Base-by-base conservation (phyloP, 2,113 vertebrate genomes). In the Pomatorhinus ruficollis region DNA sequence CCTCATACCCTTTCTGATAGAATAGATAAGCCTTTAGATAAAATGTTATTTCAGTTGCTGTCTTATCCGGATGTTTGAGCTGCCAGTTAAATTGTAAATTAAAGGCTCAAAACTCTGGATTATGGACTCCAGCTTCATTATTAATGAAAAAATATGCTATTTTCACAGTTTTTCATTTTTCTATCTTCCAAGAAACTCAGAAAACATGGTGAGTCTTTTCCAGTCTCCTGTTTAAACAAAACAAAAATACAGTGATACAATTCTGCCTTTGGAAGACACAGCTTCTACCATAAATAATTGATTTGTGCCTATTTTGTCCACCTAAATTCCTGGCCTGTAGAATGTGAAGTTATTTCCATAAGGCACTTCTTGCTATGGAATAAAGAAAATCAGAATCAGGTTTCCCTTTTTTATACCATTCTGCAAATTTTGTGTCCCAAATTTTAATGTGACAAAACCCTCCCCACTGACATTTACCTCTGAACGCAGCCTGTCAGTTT, bases 1-100 rank as follows among this genome's bases (percentile, higher is more conserved):
- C 97, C 96, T 95, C 78, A 93, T 95, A 97, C 96, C 95, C 97
- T 95, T 98, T 98, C 97, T 98, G 98, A 98, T 98, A 95, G 87
- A 98, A 95, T 95, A 93, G 98, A 98, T 98, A 98, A 98, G 97
- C 96, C 92, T 92, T 92, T 97, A 97, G 97, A 97, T 97, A 97
- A 97, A 98, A 97, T 97, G 92, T 95, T 97, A 94, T 97, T 97
- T 96, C 97, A 97, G 97, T 97, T 97, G 97, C 94, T 96, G 87
- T 95, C 86, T 97, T 93, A 97, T 95, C 92, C 35, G 18, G 74
- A 95, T 96, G 91, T 96, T 95, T 97, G 93, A 96, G 85, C 85
- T 97, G 92, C 95, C 95, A 94, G 95, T 97, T 96, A 97, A 96
- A 96, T 95, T 97, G 95, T 93, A 97, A 97, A 98, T 97, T 95